Conservation (phyloP, 2,113 vertebrate species). For the Ceyx cyanopectus region DNA sequence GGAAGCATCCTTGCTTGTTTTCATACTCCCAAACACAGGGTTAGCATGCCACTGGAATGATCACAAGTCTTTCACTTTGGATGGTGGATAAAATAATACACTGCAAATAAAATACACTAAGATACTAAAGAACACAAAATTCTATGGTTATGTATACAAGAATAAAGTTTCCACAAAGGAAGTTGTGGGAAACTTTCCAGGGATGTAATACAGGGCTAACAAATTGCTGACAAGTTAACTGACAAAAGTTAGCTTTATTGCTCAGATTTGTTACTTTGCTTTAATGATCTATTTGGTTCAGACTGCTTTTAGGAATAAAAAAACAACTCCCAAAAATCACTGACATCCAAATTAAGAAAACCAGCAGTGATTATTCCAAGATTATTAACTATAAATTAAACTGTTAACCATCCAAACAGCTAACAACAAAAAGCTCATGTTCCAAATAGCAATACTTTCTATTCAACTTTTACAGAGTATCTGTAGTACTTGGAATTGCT, state of each 20-base stretch:
- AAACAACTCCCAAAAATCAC: background rate
- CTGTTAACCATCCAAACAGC: background rate
- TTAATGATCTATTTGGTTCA: background rate
- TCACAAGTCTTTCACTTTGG: background rate
- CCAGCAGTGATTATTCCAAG: background rate
- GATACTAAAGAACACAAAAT: background rate
- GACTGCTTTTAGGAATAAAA: background rate
- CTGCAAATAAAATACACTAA: background rate
- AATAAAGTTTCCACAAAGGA: background rate
- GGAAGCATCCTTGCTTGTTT: too few species aligned
- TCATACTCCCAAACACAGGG: background rate
- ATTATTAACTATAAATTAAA: background rate
- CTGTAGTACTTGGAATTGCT: background rate
- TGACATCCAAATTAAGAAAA: background rate
- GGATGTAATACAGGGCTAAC: accelerated
- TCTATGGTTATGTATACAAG: background rate
- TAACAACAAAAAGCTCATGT: background rate
- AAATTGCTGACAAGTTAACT: background rate
- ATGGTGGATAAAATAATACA: background rate
- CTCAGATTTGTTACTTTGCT: background rate
- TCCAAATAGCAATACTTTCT: background rate
- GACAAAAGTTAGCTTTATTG: background rate
- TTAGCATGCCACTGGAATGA: background rate
- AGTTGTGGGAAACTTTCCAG: background rate
- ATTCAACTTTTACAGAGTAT: background rate